A percentile compares a stretch with the other conserved stretches of the same genome.
Evolutionary conservation across 2,888 invertebrate genomes (phyloP).

Genomic region (Melieria omissa): DNA sequence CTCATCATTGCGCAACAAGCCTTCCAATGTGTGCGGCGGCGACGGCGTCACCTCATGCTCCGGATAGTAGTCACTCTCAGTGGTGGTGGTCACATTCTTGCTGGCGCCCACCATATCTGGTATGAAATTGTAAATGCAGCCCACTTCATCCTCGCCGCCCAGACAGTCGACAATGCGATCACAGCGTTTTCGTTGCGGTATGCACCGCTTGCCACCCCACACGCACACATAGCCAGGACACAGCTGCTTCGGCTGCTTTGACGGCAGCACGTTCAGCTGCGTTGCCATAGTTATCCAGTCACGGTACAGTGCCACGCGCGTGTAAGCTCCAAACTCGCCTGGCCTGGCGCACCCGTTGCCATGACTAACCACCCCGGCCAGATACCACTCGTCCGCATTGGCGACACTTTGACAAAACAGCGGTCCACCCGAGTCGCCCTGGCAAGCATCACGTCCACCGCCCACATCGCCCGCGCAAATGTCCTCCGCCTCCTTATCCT

Average conservation of each 20-base stretch:
- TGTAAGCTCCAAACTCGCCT: slow-evolving; percentile 85
- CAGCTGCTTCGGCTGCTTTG: slow-evolving; percentile 69
- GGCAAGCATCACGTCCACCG: slow-evolving; percentile 87
- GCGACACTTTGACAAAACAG: slow-evolving; percentile 80
- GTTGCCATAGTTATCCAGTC: slow-evolving; percentile 74
- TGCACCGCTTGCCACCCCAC: slow-evolving; percentile 75
- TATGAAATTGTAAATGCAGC: slow-evolving; percentile 69
- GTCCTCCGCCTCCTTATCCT: slow-evolving; percentile 75
- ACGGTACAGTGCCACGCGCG: slow-evolving; percentile 79
- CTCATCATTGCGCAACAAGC: too few species aligned
- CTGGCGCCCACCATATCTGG: slow-evolving; percentile 58
- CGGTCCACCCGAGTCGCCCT: slow-evolving; percentile 81
- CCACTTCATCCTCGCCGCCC: slow-evolving; percentile 82
- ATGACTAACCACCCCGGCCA: slow-evolving; percentile 87
- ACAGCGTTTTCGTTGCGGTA: slow-evolving; percentile 75
- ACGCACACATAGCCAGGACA: slow-evolving; percentile 82
- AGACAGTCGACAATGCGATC: slow-evolving; percentile 81
- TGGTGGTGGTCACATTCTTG: slow-evolving; percentile 50
- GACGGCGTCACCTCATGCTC: slow-evolving; percentile 32
- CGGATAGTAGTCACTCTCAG: slow-evolving; percentile 56
- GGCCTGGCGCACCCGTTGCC: slow-evolving; percentile 87
- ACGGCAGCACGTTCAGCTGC: slow-evolving; percentile 63
- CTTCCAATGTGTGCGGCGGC: background rate
- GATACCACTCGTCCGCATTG: slow-evolving; percentile 78
- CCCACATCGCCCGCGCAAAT: slow-evolving; percentile 80